phyloP scores from a whole-genome alignment of 2,113 vertebrate species.

The Oreochromis niloticus region DNA sequence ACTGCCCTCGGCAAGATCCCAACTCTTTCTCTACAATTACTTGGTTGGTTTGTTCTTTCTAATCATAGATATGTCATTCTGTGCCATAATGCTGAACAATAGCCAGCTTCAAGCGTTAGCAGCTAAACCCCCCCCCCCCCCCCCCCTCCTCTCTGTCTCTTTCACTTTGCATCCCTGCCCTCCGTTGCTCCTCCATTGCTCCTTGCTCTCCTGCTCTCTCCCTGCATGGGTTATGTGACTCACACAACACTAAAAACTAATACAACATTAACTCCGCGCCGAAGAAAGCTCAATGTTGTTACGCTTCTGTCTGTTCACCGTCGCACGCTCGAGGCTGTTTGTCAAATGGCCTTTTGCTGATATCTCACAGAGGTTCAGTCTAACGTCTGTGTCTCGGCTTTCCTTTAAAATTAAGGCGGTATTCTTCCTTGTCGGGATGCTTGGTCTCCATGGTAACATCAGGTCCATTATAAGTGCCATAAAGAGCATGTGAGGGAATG shows the following conservation, averaged over 20 bases:
- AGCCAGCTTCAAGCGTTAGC: slow-evolving; percentile 17
- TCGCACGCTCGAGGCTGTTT: background rate
- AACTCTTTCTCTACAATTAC: slow-evolving; percentile 40
- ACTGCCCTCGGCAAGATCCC: slow-evolving; percentile 31
- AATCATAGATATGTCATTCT: slow-evolving; percentile 53
- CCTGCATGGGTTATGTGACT: slow-evolving; percentile 5
- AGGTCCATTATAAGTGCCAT: slow-evolving; percentile 44
- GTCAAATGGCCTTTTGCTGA: background rate
- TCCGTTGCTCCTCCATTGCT: background rate
- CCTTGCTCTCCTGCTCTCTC: slow-evolving; percentile 5
- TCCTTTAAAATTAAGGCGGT: slow-evolving; percentile 22
- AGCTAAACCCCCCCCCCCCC: background rate
- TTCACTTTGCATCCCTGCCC: slow-evolving; percentile 31
- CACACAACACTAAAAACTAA: slow-evolving; percentile 1
- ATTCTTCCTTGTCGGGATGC: slow-evolving; percentile 24
- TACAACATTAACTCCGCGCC: background rate
- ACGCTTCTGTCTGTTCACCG: background rate
- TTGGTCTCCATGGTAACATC: slow-evolving; percentile 66
- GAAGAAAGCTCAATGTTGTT: background rate
- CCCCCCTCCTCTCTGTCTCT: background rate
- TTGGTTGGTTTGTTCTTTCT: slow-evolving; percentile 46
- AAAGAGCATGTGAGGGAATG: slow-evolving; percentile 40
- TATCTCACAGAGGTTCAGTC: background rate
- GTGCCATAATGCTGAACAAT: slow-evolving; percentile 42
- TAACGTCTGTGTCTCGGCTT: background rate